Conservation (phyloP, 2,888 invertebrate genomes). For the Gasteruption jaculator region DNA sequence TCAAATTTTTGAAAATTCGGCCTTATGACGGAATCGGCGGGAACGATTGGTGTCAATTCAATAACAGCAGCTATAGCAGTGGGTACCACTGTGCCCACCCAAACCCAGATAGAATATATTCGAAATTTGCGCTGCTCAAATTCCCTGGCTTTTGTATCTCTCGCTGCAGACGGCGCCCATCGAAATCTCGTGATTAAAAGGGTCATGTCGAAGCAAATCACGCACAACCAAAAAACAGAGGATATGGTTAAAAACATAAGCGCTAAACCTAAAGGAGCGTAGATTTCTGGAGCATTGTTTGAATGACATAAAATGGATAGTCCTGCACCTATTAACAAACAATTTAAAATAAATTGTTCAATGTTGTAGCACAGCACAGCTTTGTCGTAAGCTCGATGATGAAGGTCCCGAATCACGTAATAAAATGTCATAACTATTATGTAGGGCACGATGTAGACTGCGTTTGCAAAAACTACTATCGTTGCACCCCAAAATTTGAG, state of each 20-base stretch:
- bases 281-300: constrained; percentile 16
- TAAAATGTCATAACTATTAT: constrained; percentile 31
- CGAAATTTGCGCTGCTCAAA: constrained; percentile 33
- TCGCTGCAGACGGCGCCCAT: constrained; percentile 34
- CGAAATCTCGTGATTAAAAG: constrained; percentile 38
- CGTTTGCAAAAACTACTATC: constrained; percentile 36
- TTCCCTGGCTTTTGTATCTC: constrained; percentile 23
- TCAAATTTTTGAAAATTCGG: constrained; percentile 32
- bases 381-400: constrained; percentile 33
- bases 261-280: constrained; percentile 28
- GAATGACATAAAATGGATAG: constrained; percentile 30
- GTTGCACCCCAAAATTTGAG: constrained; percentile 37
- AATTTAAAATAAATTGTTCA: constrained; percentile 30
- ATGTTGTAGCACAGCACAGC: constrained; percentile 32
- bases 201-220: constrained; percentile 41
- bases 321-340: constrained; percentile 29
- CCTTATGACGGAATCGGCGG: constrained; percentile 28
- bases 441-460: constrained; percentile 37
- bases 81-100: constrained; percentile 26
- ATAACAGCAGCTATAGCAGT: constrained; percentile 28
- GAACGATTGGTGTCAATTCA: constrained; percentile 32
- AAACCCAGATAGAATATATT: constrained; percentile 25
- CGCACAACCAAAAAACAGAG: constrained; percentile 36
- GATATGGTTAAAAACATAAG: constrained; percentile 35
- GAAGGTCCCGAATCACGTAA: constrained; percentile 25